Conservation (phyloP, 1,140 invertebrate genomes). For the Drosophila equinoxialis region DNA sequence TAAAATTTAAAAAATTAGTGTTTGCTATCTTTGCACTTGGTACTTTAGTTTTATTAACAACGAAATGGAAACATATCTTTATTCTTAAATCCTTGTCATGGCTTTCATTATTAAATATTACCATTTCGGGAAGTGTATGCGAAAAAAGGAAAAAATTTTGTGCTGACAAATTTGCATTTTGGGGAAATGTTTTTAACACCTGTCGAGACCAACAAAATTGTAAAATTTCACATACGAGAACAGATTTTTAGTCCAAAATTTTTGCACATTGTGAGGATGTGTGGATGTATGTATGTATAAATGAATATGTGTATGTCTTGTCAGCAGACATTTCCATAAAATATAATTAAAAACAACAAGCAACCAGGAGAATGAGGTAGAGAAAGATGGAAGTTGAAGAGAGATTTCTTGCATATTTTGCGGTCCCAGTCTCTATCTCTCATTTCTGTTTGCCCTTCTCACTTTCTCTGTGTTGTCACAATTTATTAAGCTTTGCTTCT, state of each 20-base stretch:
- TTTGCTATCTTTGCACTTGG: too few species aligned
- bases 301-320: slow-evolving; percentile 39
- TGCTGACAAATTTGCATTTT: slow-evolving; percentile 47
- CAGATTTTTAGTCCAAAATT: slow-evolving; percentile 31
- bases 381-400: not conserved
- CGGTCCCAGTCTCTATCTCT: slow-evolving; percentile 4
- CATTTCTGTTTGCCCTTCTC: not conserved
- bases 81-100: not conserved
- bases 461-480: slow-evolving; percentile 36
- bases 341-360: slow-evolving; percentile 76
- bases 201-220: slow-evolving; percentile 24
- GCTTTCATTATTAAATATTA: not conserved
- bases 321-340: slow-evolving; percentile 68
- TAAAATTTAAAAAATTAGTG: too few species aligned
- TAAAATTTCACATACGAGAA: slow-evolving; percentile 16
- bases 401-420: slow-evolving; percentile 73
- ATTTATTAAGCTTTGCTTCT: slow-evolving; percentile 57
- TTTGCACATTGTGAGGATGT: slow-evolving; percentile 19
- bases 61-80: too few species aligned
- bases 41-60: too few species aligned
- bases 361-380: slow-evolving; percentile 19
- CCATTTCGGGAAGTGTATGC: not conserved
- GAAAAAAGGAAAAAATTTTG: not conserved
- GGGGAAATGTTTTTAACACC: slow-evolving; percentile 45
- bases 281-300: slow-evolving; percentile 21